A percentile compares a stretch with the other conserved stretches of the same genome.
Evolutionary conservation across 92 coral and sea anemone species (phyloP).

Genomic region (Parazoanthus swiftii): DNA sequence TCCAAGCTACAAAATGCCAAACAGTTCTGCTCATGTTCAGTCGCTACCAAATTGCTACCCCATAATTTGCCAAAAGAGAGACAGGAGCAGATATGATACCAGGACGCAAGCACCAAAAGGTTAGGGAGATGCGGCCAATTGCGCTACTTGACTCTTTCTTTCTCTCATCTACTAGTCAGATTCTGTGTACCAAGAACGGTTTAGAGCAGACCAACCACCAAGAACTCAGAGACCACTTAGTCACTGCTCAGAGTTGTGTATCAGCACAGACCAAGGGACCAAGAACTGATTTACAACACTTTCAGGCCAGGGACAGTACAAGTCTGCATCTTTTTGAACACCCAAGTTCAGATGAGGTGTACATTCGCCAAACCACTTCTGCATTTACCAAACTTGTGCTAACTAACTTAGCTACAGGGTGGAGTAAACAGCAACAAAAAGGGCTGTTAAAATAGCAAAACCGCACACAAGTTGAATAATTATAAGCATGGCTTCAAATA

Average conservation of each 20-base stretch:
- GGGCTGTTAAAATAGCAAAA: constrained; percentile 43
- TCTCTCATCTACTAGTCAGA: constrained; percentile 30
- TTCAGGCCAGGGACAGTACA: constrained; percentile 37
- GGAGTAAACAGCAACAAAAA: constrained; percentile 60
- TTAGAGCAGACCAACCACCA: constrained; percentile 38
- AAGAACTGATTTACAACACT: constrained; percentile 41
- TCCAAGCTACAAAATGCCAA: constrained; percentile 47
- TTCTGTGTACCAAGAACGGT: constrained; percentile 42
- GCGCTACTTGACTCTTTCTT: constrained; percentile 34
- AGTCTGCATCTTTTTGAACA: constrained; percentile 30
- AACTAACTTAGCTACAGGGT: constrained; percentile 66
- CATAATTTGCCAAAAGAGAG: constrained; percentile 41
- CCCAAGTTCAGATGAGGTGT: constrained; percentile 46
- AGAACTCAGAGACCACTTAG: constrained; percentile 40
- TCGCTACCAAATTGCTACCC: constrained; percentile 46
- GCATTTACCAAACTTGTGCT: constrained; percentile 52
- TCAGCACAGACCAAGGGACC: constrained; percentile 40
- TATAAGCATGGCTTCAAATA: background rate
- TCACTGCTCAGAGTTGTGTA: constrained; percentile 40
- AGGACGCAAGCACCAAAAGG: constrained; percentile 42
- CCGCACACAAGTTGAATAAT: background rate
- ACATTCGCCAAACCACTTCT: constrained; percentile 50
- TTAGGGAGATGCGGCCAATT: constrained; percentile 33
- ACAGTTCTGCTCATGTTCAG: constrained; percentile 38
- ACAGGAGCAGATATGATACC: constrained; percentile 40